phyloP scores from a whole-genome alignment of 2,113 vertebrate genomes.

The Lethenteron reissneri region DNA sequence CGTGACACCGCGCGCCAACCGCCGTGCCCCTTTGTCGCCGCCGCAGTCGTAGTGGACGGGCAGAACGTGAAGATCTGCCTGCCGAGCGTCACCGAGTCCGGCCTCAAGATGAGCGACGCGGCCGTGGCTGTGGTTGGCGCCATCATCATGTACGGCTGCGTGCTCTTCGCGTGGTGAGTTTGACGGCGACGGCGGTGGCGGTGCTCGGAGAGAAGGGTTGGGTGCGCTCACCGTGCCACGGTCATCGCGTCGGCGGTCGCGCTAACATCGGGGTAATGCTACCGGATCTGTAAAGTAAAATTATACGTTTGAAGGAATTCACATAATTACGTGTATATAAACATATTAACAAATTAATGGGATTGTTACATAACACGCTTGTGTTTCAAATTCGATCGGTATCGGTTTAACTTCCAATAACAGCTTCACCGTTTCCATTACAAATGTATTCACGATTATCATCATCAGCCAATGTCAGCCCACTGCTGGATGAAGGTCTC shows the following conservation, averaged over 20 bases:
- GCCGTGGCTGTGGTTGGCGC: slow-evolving; percentile 47
- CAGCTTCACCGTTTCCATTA: too few relatives aligned
- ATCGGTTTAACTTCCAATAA: too few relatives aligned
- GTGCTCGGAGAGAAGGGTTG: too few relatives aligned
- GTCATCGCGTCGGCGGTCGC: not conserved
- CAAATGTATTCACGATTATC: too few relatives aligned
- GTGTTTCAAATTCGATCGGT: too few relatives aligned
- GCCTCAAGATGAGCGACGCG: slow-evolving; percentile 40
- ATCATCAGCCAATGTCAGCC: too few relatives aligned
- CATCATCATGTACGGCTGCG: slow-evolving; percentile 65
- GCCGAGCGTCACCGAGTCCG: slow-evolving; percentile 30
- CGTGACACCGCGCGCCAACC: not conserved
- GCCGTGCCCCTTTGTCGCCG: not conserved
- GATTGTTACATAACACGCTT: too few relatives aligned
- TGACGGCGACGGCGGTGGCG: not conserved
- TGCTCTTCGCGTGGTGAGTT: slow-evolving; percentile 63
- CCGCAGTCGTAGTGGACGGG: not conserved
- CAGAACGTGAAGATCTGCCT: slow-evolving; percentile 56
- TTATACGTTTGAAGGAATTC: not conserved
- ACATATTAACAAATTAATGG: not conserved
- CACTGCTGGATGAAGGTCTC: too few relatives aligned
- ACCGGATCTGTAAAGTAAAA: not conserved
- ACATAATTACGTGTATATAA: not conserved
- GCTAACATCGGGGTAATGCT: not conserved
- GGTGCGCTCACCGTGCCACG: too few relatives aligned